These are phyloP conservation scores for Neoniphon sammara DNA, from an alignment of 2,797 vertebrate species.

Conservation along the genomic window DNA sequence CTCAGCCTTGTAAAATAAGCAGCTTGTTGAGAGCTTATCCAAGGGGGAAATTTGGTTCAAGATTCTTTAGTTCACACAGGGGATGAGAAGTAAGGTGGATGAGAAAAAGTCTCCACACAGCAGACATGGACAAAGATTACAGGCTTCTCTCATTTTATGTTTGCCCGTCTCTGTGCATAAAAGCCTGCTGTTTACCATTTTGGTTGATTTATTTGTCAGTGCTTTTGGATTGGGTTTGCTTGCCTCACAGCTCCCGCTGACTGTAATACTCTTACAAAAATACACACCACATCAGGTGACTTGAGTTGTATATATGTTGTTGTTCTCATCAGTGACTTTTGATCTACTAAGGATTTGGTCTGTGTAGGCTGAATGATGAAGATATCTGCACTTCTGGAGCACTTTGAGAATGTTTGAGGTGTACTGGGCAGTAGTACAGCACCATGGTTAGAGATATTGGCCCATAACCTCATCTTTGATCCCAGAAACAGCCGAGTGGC, in stretches of 20 bases:
- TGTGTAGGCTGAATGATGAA: too few species aligned
- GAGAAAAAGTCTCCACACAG: constrained; percentile 1
- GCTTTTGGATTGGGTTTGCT: background rate
- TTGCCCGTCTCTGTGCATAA: background rate
- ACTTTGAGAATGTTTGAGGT: too few species aligned
- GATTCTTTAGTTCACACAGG: constrained; percentile 3
- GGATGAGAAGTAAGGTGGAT: constrained; percentile 15
- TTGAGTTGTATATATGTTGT: background rate
- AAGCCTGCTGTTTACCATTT: constrained; percentile 9
- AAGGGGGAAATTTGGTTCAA: constrained; percentile 25
- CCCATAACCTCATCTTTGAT: too few species aligned
- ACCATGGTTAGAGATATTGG: too few species aligned
- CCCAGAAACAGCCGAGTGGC: too few species aligned
- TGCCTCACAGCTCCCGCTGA: background rate
- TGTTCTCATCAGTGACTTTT: background rate
- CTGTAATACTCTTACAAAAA: constrained; percentile 11
- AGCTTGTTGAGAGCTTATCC: constrained; percentile 24
- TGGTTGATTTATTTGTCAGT: background rate
- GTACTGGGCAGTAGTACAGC: too few species aligned
- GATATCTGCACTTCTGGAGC: too few species aligned
- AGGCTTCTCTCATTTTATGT: constrained; percentile 6
- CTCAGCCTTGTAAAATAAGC: constrained; percentile 16
- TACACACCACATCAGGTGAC: constrained; percentile 1
- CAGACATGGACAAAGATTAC: constrained; percentile 26
- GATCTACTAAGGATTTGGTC: too few species aligned